Evolutionary conservation across 1,140 invertebrate species (phyloP), one percentile per base, ranked within the genome.

Genomic region (Aricia agestis): DNA sequence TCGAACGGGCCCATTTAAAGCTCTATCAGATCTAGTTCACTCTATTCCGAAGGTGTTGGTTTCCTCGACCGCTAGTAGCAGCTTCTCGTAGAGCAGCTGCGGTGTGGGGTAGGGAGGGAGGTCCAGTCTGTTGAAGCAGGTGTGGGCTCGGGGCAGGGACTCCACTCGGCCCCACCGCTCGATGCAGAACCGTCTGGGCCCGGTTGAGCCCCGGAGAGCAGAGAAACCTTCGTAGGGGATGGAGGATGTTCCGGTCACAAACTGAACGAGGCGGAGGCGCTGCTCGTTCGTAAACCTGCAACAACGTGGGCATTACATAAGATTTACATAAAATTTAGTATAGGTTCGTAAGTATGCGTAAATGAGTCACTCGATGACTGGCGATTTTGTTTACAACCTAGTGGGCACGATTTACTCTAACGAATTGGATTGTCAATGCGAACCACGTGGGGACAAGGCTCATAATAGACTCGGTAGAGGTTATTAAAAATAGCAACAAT

Each of bases 31-130:
- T 41, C 41, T 42, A 6, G 13, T 78, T 81, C 94, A 99, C 92
- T 99, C 98, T 83, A 99, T 99, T 74, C 98, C 98, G 93, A 99
- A 99, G 11, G 97, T 98, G 87, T 98, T 98, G 15, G 98, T 99
- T 92, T 99, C 98, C 91, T 99, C 98, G 32, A 99, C 98, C 65
- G 98, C 98, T 75, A 98, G 93, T 58, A 98, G 93, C 11, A 99
- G 92, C 90, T 99, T 99, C 89, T 99, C 98, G 84, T 98, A 96
- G 45, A 99, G 94, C 84, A 98, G 95, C 83, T 98, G 97, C 66
- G 95, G 97, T 0, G 97, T 98, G 66, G 97, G 96, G 93, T 99
- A 99, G 0, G 98, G 97, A 65, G 98, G 98, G 72, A 99, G 93
- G 92, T 99, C 98, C 78, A 99, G 93, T 6, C 98, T 94, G 93